Evolutionary conservation across 30 jellyfish, hydroid and myxozoan species (phyloP).

Genomic region (Hydractinia echinata): DNA sequence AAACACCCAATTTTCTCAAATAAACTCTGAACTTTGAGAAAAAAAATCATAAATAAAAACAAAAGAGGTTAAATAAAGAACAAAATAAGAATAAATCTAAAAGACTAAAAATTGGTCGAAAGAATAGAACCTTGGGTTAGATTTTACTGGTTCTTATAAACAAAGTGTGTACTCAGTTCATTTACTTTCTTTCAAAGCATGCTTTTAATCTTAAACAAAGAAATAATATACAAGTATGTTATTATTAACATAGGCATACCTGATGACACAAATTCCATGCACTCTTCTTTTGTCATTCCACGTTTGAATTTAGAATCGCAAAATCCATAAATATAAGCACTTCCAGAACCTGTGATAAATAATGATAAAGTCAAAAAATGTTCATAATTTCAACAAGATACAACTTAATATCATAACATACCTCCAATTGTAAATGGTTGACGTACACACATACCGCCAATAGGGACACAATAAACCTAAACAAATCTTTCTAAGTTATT

Average conservation of each 20-base stretch:
- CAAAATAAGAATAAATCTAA: too few relatives aligned
- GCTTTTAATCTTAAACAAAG: background rate
- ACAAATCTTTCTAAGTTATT: too few relatives aligned
- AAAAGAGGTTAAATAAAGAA: too few relatives aligned
- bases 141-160: too few relatives aligned
- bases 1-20: too few relatives aligned
- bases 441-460: slow-evolving; percentile 94
- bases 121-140: too few relatives aligned
- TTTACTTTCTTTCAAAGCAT: background rate
- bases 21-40: too few relatives aligned
- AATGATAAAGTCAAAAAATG: background rate
- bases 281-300: slow-evolving; percentile 91
- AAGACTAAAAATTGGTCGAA: too few relatives aligned
- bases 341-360: slow-evolving; percentile 79
- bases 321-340: slow-evolving; percentile 86
- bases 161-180: background rate
- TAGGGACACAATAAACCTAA: slow-evolving; percentile 81
- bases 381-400: background rate
- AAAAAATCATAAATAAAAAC: too few relatives aligned
- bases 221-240: background rate
- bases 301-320: slow-evolving; percentile 82
- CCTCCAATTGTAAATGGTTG: slow-evolving; percentile 99
- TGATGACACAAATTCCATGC: slow-evolving; percentile 73
- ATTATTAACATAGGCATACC: slow-evolving; percentile 39
- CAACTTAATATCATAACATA: slow-evolving; percentile 5